phyloP scores from a whole-genome alignment of 2,113 vertebrate genomes.

The Carettochelys insculpta region DNA sequence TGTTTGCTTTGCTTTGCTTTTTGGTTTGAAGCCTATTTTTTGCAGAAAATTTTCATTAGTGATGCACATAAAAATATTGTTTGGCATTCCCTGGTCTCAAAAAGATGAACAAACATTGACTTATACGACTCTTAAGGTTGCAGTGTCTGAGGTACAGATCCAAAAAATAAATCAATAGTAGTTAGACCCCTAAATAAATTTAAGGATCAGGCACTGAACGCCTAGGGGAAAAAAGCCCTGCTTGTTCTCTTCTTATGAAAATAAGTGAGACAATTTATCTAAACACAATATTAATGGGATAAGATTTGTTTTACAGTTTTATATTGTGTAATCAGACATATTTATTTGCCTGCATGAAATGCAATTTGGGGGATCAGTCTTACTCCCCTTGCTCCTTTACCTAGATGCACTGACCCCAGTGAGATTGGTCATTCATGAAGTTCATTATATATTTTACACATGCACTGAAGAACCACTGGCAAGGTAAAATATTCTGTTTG shows the following conservation, averaged over 20 bases:
- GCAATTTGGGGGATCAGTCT: conserved; percentile 1
- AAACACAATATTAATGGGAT: background rate
- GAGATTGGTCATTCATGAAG: background rate
- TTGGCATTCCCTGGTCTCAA: too few relatives aligned
- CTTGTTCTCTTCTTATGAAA: background rate
- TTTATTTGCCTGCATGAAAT: background rate
- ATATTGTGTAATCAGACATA: fast-evolving
- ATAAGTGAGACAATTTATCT: background rate
- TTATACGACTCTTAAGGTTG: background rate
- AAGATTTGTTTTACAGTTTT: background rate
- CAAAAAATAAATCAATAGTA: background rate
- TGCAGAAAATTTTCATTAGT: too few relatives aligned
- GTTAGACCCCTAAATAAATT: background rate
- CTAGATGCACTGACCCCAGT: background rate
- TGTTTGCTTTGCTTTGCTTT: too few relatives aligned
- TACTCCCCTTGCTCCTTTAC: background rate
- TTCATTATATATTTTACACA: background rate
- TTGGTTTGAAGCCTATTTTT: too few relatives aligned
- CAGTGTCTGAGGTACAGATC: background rate
- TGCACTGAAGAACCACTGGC: background rate
- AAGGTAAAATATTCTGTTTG: conserved; percentile 20
- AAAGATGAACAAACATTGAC: too few relatives aligned
- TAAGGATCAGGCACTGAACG: background rate
- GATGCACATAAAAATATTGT: too few relatives aligned
- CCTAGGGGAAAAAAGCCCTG: background rate